Evolutionary conservation across 2,888 invertebrate species (phyloP).

Genomic region (Lasius platythorax): DNA sequence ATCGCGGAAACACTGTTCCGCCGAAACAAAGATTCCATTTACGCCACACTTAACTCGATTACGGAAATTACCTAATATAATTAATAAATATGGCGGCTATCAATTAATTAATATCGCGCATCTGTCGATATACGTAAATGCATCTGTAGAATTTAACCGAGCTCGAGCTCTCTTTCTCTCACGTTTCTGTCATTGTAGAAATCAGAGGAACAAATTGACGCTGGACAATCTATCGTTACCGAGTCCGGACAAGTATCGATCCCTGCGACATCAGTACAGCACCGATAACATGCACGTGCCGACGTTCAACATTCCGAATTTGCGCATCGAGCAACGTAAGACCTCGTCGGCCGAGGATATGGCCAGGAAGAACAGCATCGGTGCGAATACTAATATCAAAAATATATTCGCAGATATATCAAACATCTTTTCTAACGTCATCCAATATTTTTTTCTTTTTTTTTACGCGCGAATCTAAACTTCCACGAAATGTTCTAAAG

Average conservation of each 20-base stretch:
- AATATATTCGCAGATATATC: not conserved
- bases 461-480: not conserved
- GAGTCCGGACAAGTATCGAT: slow-evolving; percentile 92
- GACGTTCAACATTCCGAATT: slow-evolving; percentile 95
- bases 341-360: slow-evolving; percentile 97
- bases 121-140: not conserved
- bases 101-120: slow-evolving; percentile 24
- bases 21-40: not conserved
- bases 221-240: slow-evolving; percentile 92
- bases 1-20: not conserved
- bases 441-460: not conserved
- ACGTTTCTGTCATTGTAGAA: slow-evolving; percentile 80
- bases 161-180: not conserved
- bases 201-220: slow-evolving; percentile 96
- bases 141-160: not conserved
- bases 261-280: slow-evolving; percentile 93
- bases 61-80: not conserved
- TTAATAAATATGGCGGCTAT: slow-evolving; percentile 16
- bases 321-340: slow-evolving; percentile 94
- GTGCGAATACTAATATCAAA: slow-evolving; percentile 83
- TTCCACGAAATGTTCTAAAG: not conserved
- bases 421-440: not conserved
- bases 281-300: slow-evolving; percentile 95
- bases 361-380: slow-evolving; percentile 94
- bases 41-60: not conserved